Evolutionary conservation across 1,140 invertebrate genomes (phyloP), one percentile per base, ranked within the genome.

Genomic region (Glossosoma conforme): DNA sequence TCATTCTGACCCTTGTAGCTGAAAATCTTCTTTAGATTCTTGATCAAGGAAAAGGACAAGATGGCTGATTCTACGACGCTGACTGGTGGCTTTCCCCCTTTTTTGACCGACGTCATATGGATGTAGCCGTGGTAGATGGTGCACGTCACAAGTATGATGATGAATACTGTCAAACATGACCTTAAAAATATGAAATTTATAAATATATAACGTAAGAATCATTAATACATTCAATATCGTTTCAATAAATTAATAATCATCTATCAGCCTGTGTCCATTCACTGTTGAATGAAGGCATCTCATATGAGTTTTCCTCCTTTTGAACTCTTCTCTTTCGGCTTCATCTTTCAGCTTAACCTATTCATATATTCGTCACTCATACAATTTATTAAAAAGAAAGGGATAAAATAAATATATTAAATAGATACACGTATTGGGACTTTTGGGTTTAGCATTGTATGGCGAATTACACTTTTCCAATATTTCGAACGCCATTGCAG

Each of bases 1-100:
- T 72, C 71, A 49, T 77, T 77, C 22, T 77, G 74, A 62, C 82
- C 80, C 59, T 79, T 80, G 9, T 76, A 70, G 14, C 77, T 79
- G 44, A 79, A 65, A 52, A 82, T 74, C 62, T 81, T 82, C 61
- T 74, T 76, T 28, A 75, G 61, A 61, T 79, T 82, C 58, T 74
- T 74, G 28, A 78, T 73, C 9, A 80, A 32, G 2, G 80, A 82
- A 68, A 83, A 82, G 13, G 74, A 75, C 17, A 77, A 30, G n/a
- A 81, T 65, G 4, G 77, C 56, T 22, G 78, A 45, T 44, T 49
- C 41, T 15, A 44, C 17, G 4, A 50, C 37, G 9, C 32, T 40
- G 8, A 22, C 30, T 21, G 20, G 6, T 18, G 15, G 35, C 11
- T 36, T 41, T 5, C 36, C 25, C 8, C 2, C 20, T 14, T 50